A percentile compares a stretch with the other conserved stretches of the same genome.
These are phyloP conservation scores for Myrmecobius fasciatus DNA, from an alignment of 2,113 vertebrate genomes.

Conservation along the genomic window DNA sequence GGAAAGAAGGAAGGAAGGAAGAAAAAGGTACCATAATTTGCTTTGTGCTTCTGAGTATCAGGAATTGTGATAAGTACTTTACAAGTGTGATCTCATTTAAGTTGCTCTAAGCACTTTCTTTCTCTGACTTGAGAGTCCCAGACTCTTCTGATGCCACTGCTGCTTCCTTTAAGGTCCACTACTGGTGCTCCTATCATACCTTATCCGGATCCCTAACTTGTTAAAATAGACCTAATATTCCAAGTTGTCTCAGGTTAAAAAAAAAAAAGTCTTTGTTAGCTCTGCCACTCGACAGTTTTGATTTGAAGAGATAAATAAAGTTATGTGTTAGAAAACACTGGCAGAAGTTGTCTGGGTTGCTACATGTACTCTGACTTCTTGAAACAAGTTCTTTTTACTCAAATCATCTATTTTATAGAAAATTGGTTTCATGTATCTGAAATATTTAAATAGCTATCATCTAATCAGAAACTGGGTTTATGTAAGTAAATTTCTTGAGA, in stretches of 20 bases:
- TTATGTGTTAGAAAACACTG: background rate
- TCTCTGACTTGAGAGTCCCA: background rate
- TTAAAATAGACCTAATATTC: background rate
- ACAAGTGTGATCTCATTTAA: background rate
- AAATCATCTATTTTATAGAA: background rate
- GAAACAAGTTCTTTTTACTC: background rate
- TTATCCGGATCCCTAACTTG: background rate
- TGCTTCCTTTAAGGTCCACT: background rate
- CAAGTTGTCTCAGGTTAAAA: background rate
- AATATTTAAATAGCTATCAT: background rate
- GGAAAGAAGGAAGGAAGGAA: background rate
- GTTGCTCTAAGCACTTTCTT: background rate
- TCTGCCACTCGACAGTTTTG: background rate
- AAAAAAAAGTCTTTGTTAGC: background rate
- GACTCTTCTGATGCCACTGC: background rate
- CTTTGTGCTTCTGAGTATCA: background rate
- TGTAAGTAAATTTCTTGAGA: background rate
- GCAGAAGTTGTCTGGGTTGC: background rate
- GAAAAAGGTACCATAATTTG: background rate
- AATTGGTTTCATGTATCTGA: background rate
- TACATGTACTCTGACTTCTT: background rate
- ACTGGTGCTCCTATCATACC: background rate
- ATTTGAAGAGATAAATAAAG: background rate
- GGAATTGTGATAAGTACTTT: background rate
- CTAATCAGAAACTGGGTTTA: background rate